Evolutionary conservation across 2,797 vertebrate genomes (phyloP), one percentile per base, ranked within the genome.

Genomic region (Onychomys torridus): DNA sequence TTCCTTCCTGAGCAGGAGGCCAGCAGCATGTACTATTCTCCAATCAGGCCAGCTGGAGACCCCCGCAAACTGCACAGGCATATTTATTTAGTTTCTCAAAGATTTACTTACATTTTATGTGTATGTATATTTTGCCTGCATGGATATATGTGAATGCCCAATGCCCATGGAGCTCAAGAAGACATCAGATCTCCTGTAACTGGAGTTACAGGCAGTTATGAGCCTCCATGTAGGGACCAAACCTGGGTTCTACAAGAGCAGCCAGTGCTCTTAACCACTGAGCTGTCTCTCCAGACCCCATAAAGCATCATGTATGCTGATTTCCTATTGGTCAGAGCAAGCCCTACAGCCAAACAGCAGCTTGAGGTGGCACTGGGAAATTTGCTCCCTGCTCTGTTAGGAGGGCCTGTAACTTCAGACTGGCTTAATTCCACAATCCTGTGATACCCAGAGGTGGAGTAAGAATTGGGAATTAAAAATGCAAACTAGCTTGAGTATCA

Each of bases 271-370:
- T 52, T 86, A 49, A 69, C 43, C 43, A 69, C 46, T 69, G 63
- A 52, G 4, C 32, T 19, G n/a, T 85, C 43, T n/a, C 46, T 86
- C 63, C 43, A 69, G 32, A 34, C 65, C 32, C 32, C 32, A n/a
- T 69, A 75, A 97, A 87, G 32, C 23, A 14, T 12, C 59, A 88
- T 10, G 57, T 87, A 61, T 63, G 37, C 59, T 88, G 71, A 90
- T 16, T 96, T 93, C 25, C 46, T 81, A 63, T 65, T 78, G 55
- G 40, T 49, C 89, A 81, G 87, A 91, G 90, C 57, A 79, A 96
- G 40, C 76, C 85, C 40, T 57, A 57, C 17, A 89, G 29, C 61
- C 37, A 40, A 93, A 81, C 12, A 43, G 27, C 43, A 63, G 81
- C 6, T 82, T 6, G 9, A 32, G 73, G 52, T 49, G 37, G 69